Evolutionary conservation across 2,888 invertebrate species (phyloP).

Genomic region (Pycnomerus fuliginosus): DNA sequence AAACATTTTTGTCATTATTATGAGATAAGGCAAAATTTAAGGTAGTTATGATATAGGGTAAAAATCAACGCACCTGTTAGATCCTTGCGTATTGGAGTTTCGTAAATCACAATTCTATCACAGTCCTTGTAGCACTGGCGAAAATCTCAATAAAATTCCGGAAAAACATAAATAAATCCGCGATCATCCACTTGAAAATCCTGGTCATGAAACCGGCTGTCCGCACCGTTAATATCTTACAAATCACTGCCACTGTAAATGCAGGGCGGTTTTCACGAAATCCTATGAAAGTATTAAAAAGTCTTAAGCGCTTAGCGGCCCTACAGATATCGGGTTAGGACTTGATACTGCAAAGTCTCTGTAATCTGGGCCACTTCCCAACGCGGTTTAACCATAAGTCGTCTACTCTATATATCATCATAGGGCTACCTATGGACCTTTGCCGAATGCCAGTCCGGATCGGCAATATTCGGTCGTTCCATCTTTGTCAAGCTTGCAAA

Average conservation of each 20-base stretch:
- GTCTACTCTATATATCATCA: constrained; percentile 73
- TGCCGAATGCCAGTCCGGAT: constrained; percentile 43
- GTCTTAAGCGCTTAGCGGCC: constrained; percentile 71
- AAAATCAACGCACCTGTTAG: constrained; percentile 26
- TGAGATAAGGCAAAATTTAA: too few species aligned
- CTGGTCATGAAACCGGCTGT: constrained; percentile 40
- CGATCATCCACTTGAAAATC: constrained; percentile 36
- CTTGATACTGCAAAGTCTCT: constrained; percentile 57
- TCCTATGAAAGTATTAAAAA: constrained; percentile 69
- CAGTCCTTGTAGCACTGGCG: constrained; percentile 31
- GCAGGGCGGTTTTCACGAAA: constrained; percentile 48
- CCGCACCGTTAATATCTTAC: constrained; percentile 48
- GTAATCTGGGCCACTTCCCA: constrained; percentile 76
- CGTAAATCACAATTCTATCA: constrained; percentile 33
- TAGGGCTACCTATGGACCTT: constrained; percentile 42
- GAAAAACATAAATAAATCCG: constrained; percentile 34
- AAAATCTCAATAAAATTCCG: constrained; percentile 29
- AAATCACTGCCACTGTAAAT: constrained; percentile 50
- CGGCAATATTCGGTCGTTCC: constrained; percentile 40
- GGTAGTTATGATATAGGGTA: too few species aligned
- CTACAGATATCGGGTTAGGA: constrained; percentile 63
- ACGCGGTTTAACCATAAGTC: constrained; percentile 74
- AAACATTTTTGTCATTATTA: too few species aligned
- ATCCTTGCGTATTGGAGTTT: constrained; percentile 8
- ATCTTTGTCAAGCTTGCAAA: constrained; percentile 38